Conservation (phyloP, 1,140 invertebrate species). For the Drosophila serrata region DNA sequence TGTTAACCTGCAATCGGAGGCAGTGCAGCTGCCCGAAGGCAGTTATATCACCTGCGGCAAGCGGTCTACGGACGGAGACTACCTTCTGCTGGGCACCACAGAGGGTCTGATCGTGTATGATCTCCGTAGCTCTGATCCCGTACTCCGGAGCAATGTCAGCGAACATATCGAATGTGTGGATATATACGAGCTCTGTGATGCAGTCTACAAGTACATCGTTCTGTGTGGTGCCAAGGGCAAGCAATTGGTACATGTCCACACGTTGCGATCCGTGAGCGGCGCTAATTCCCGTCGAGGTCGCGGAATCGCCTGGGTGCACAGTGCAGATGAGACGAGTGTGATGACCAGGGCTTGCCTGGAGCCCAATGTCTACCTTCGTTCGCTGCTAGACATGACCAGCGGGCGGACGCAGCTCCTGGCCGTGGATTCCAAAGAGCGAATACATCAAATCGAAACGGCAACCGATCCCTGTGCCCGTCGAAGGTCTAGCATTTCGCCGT, state of each 20-base stretch:
- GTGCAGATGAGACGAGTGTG: conserved; percentile 32
- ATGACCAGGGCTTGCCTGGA: conserved; percentile 37
- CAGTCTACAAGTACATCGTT: conserved; percentile 70
- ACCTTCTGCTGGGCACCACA: conserved; percentile 71
- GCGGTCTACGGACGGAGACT: conserved; percentile 55
- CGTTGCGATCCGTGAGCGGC: conserved; percentile 25
- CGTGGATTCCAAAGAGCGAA: conserved; percentile 65
- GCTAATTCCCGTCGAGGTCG: conserved; percentile 1
- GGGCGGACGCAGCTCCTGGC: conserved; percentile 45
- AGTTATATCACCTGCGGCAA: conserved; percentile 67
- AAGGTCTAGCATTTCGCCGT: conserved; percentile 29
- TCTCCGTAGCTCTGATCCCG: conserved; percentile 21
- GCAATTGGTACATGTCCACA: conserved; percentile 63
- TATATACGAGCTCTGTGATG: conserved; percentile 56
- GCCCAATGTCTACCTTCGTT: conserved; percentile 57
- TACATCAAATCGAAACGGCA: conserved; percentile 63
- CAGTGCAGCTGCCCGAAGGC: conserved; percentile 26
- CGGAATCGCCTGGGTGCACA: conserved; percentile 60
- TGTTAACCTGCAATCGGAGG: conserved; percentile 7
- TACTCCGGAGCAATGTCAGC: conserved; percentile 75
- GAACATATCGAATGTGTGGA: conserved; percentile 77
- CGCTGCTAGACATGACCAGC: conserved; percentile 45
- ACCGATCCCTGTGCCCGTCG: background rate
- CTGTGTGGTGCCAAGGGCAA: conserved; percentile 63
- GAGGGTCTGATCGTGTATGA: conserved; percentile 74